Percentiles rank a stretch among this genome's conserved stretches.
Conservation (phyloP, 35 echinoderm and acorn worm genomes). For the Anneissia japonica region DNA sequence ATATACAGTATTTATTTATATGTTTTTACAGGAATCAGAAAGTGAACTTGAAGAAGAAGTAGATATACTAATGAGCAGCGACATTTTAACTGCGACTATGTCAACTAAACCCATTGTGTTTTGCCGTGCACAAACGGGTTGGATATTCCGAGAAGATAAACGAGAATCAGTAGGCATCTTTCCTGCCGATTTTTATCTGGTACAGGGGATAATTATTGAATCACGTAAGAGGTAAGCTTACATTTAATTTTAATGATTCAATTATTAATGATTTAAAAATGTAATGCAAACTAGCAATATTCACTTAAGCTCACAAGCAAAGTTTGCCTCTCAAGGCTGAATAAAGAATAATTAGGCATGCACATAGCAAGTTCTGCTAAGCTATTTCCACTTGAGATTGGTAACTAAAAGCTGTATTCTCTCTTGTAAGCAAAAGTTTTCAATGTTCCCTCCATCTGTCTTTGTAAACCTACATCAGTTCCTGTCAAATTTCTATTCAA, state of each 20-base stretch:
- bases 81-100: constrained; percentile 65
- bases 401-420: too few relatives aligned
- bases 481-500: too few relatives aligned
- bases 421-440: too few relatives aligned
- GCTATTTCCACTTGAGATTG: too few relatives aligned
- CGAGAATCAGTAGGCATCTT: constrained; percentile 73
- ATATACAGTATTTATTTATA: not conserved
- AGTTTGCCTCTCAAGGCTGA: too few relatives aligned
- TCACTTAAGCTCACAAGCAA: too few relatives aligned
- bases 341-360: too few relatives aligned
- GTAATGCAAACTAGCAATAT: too few relatives aligned
- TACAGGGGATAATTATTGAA: constrained; percentile 75
- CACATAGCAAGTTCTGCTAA: too few relatives aligned
- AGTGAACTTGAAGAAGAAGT: constrained; percentile 70
- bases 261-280: too few relatives aligned
- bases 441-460: too few relatives aligned
- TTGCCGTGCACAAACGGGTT: constrained; percentile 71
- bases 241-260: not conserved
- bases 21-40: constrained; percentile 36
- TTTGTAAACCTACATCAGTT: too few relatives aligned
- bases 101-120: constrained; percentile 66
- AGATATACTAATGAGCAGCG: constrained; percentile 69
- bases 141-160: constrained; percentile 86
- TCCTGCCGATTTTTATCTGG: constrained; percentile 75
- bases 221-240: constrained; percentile 81